Evolutionary conservation across 2,797 vertebrate genomes (phyloP), one percentile per base, ranked within the genome.

Genomic region (Acanthopagrus latus): DNA sequence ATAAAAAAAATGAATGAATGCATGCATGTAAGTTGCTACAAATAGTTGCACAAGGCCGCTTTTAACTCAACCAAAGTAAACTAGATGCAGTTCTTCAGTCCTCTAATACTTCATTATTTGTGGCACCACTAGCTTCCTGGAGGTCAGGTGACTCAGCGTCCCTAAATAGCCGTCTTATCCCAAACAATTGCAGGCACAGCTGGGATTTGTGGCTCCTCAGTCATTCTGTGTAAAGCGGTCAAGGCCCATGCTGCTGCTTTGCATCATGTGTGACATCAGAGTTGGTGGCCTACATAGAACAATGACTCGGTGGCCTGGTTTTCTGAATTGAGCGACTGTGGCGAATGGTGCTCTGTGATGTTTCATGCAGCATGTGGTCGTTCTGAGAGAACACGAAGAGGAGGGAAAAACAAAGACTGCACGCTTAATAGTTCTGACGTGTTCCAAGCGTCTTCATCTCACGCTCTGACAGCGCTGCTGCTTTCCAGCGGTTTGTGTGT

Each of bases 251-350:
- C 79, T 50, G 16, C 79, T 87, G 82, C 73, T 90, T 71, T 83
- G 77, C 84, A 73, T 87, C 79, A 81, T 23, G 64, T 83, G 74
- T 84, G 87, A 91, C 88, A 87, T 89, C 89, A 91, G 74, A 60
- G 69, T 83, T 52, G 75, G 76, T 88, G 89, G 86, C 88, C 90
- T 82, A 81, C 56, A 88, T 82, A 68, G 86, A 86, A 91, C 86
- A 90, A 87, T 89, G 84, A 81, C 47, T 67, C 55, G 74, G 71
- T 85, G 86, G 80, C 76, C 77, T 80, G 75, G 75, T 67, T 81
- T 81, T 81, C 73, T 71, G 51, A 88, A 83, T 71, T 33, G 55
- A 76, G 80, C 73, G 67, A 64, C 86, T 91, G 75, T 87, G 76
- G 82, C 29, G 14, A 65, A 50, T 76, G 64, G 52, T 50, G 58